Conservation (phyloP, 2,888 invertebrate genomes). For the Diarsia mendica region DNA sequence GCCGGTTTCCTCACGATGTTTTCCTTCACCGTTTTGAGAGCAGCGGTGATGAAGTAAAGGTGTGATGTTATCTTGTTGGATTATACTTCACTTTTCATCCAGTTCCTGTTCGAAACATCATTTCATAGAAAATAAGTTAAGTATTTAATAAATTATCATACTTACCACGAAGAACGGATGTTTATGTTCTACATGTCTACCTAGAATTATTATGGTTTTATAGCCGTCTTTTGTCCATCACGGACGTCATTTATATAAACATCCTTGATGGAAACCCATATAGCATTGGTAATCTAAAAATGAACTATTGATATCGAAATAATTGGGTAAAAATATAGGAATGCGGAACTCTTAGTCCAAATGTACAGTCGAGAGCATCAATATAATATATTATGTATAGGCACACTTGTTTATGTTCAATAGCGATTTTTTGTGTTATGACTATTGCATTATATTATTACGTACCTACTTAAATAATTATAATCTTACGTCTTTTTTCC, state of each 20-base stretch:
- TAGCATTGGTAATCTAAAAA: background rate
- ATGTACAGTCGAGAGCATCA: background rate
- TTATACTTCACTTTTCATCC: too few species aligned
- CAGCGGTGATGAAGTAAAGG: too few species aligned
- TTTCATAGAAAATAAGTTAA: background rate
- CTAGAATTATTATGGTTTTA: background rate
- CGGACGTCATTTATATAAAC: background rate
- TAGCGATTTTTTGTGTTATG: too few species aligned
- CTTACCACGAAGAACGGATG: background rate
- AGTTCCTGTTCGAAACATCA: background rate
- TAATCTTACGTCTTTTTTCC: too few species aligned
- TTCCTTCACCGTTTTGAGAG: too few species aligned
- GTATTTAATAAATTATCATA: background rate
- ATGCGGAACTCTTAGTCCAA: conserved; percentile 16
- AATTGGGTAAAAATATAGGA: conserved; percentile 19
- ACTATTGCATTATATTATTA: too few species aligned
- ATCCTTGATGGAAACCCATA: background rate
- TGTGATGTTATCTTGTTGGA: too few species aligned
- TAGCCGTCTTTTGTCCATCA: background rate
- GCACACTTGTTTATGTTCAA: too few species aligned
- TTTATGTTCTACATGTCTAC: background rate
- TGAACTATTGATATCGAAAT: background rate
- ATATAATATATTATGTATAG: too few species aligned
- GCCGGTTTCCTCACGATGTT: too few species aligned
- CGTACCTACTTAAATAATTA: too few species aligned